Conservation (phyloP, 2,888 invertebrate species). For the Leucoma salicis region DNA sequence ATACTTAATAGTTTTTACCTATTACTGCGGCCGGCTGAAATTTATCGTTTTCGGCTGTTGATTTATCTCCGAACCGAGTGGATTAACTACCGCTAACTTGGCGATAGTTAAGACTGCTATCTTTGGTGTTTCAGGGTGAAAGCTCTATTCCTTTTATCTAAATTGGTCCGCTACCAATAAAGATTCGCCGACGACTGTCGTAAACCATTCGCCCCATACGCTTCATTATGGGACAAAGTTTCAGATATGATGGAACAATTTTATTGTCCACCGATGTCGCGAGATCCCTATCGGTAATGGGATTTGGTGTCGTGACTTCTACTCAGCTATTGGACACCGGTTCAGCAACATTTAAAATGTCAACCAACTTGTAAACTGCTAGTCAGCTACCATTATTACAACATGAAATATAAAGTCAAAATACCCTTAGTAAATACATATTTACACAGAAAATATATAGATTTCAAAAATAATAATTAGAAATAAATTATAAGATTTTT, state of each 20-base stretch:
- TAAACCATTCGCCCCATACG: conserved; percentile 81
- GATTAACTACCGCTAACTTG: conserved; percentile 82
- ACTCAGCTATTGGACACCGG: conserved; percentile 38
- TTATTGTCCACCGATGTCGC: conserved; percentile 81
- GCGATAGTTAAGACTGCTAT: conserved; percentile 82
- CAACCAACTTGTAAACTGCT: conserved; percentile 45
- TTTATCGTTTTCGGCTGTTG: conserved; percentile 79
- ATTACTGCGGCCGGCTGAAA: conserved; percentile 72
- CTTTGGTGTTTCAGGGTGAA: conserved; percentile 78
- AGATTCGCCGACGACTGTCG: conserved; percentile 79
- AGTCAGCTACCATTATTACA: too few species aligned
- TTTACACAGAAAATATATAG: too few species aligned
- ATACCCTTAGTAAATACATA: too few species aligned
- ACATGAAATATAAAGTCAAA: too few species aligned
- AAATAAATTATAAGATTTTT: too few species aligned
- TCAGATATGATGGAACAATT: conserved; percentile 81
- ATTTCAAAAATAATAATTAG: too few species aligned
- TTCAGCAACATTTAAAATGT: conserved; percentile 47
- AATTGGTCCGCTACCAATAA: conserved; percentile 82
- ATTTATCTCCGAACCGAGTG: conserved; percentile 74
- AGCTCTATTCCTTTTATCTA: conserved; percentile 82
- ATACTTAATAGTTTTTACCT: conserved; percentile 80
- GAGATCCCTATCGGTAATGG: conserved; percentile 79
- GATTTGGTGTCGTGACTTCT: conserved; percentile 54
- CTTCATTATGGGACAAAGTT: conserved; percentile 81